phyloP scores from a whole-genome alignment of 1,140 invertebrate genomes.

The Heterodera schachtii region DNA sequence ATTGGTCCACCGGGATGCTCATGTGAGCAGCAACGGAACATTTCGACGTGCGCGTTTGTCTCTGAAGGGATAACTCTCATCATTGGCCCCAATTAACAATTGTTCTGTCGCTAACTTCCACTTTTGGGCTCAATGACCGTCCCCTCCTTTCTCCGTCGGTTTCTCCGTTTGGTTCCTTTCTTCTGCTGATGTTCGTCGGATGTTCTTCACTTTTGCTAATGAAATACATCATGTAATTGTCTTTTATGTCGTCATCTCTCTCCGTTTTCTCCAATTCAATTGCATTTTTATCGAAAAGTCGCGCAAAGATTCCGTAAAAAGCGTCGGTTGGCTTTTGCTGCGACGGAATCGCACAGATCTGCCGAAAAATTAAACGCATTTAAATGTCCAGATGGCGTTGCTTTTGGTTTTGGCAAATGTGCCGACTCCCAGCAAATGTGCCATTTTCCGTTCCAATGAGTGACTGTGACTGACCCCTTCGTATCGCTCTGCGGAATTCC shows the following conservation, averaged over 20 bases:
- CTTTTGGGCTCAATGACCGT: conserved; percentile 11
- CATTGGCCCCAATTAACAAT: neutral
- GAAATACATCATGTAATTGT: conserved; percentile 25
- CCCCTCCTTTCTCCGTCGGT: conserved; percentile 1
- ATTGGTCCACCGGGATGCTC: neutral
- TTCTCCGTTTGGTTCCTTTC: neutral
- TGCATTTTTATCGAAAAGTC: conserved; percentile 42
- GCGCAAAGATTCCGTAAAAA: conserved; percentile 43
- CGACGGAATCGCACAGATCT: neutral
- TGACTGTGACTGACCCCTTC: neutral
- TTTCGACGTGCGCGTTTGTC: neutral
- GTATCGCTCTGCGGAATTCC: neutral
- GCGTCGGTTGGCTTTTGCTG: conserved; percentile 33
- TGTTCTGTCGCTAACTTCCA: conserved; percentile 14
- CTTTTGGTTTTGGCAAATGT: neutral
- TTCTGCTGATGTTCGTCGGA: neutral
- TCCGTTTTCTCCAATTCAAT: conserved; percentile 20
- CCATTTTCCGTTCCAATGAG: too few relatives aligned
- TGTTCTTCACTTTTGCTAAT: neutral
- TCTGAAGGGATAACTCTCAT: neutral
- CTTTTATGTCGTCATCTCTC: conserved; percentile 11
- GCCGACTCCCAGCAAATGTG: too few relatives aligned
- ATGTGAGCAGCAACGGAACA: neutral
- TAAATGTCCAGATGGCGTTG: too few relatives aligned
- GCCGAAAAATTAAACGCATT: too few relatives aligned